These are phyloP conservation scores for Chalcis sispes DNA, from an alignment of 2,888 invertebrate genomes.

Conservation along the genomic window DNA sequence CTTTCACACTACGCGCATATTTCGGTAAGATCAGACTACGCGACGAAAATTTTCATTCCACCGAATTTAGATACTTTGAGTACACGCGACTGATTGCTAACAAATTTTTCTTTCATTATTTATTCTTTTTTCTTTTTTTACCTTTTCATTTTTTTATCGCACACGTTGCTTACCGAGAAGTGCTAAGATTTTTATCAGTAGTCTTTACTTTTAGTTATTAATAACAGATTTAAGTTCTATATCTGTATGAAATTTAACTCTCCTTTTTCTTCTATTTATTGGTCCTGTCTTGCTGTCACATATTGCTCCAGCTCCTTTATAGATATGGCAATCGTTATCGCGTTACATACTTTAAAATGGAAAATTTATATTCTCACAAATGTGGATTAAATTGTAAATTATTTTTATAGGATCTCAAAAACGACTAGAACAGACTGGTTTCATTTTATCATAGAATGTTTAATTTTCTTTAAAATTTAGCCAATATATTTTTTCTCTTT, in stretches of 20 bases:
- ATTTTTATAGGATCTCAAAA: constrained; percentile 3
- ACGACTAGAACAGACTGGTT: constrained; percentile 28
- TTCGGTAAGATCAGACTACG: too few species aligned
- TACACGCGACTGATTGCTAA: too few species aligned
- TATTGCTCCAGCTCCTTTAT: constrained; percentile 38
- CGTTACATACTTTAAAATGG: constrained; percentile 19
- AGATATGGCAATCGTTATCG: constrained; percentile 35
- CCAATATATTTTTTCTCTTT: not conserved
- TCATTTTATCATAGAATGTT: constrained; percentile 2
- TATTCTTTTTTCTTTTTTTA: too few species aligned
- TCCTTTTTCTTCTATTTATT: constrained; percentile 43
- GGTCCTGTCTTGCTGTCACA: constrained; percentile 50
- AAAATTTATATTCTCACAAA: constrained; percentile 27
- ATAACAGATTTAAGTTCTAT: constrained; percentile 39
- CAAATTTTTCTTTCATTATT: too few species aligned
- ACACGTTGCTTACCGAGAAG: constrained; percentile 39
- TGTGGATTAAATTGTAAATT: constrained; percentile 11
- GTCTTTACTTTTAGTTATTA: constrained; percentile 23
- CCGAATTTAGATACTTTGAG: too few species aligned
- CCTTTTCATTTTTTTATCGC: too few species aligned
- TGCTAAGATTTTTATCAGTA: constrained; percentile 33
- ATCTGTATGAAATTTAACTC: constrained; percentile 43
- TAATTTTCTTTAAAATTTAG: constrained; percentile 17
- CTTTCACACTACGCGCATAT: constrained; percentile 11
- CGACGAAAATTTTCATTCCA: constrained; percentile 30